Conservation (phyloP, 2,113 vertebrate genomes). For the Erythrocebus patas region DNA sequence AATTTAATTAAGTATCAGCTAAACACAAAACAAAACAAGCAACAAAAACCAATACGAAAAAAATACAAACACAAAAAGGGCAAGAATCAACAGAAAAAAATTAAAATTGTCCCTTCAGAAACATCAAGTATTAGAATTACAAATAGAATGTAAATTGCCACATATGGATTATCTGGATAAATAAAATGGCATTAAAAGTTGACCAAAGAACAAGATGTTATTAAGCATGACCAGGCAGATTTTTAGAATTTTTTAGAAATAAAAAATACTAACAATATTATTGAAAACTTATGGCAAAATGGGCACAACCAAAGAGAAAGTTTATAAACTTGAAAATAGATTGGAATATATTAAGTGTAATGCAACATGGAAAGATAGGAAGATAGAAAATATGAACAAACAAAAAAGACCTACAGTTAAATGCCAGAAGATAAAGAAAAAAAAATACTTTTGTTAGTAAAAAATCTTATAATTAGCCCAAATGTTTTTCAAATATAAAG, state of each 20-base stretch:
- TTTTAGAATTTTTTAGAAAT: background rate
- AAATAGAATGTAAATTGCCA: background rate
- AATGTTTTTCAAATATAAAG: background rate
- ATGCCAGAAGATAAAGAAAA: background rate
- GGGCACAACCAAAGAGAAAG: background rate
- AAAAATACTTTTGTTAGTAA: background rate
- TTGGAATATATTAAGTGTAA: background rate
- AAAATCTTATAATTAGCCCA: background rate
- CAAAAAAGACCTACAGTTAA: background rate
- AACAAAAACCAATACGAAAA: background rate
- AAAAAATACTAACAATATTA: background rate
- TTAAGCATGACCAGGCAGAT: background rate
- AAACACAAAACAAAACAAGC: background rate
- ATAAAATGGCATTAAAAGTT: background rate
- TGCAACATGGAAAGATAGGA: background rate
- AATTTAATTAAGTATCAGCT: background rate
- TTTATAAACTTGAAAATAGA: background rate
- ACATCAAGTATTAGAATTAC: background rate
- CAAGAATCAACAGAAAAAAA: background rate
- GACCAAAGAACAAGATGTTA: background rate
- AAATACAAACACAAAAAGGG: background rate
- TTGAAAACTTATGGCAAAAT: background rate
- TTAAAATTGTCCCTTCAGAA: background rate
- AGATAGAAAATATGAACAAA: background rate
- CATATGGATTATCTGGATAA: background rate